Percentiles rank a stretch among this genome's conserved stretches.
These are phyloP conservation scores for Hydractinia echinata DNA, from an alignment of 30 jellyfish, hydroid and myxozoan species.

Conservation along the genomic window DNA sequence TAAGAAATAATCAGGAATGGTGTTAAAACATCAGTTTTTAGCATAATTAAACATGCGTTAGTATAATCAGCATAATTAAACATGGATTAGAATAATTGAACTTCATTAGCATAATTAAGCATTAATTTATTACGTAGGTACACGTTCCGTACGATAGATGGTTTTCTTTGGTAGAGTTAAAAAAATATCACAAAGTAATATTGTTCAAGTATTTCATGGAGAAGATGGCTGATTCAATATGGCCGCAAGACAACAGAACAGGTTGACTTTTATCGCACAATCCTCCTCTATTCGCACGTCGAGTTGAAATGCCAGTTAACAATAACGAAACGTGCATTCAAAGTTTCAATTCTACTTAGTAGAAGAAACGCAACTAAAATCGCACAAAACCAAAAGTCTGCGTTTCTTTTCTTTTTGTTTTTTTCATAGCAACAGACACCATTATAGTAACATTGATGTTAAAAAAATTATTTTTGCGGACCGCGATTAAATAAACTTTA, in stretches of 20 bases:
- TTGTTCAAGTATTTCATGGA: constrained; percentile 67
- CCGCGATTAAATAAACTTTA: too few relatives aligned
- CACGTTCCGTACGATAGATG: constrained; percentile 49
- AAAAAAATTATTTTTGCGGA: too few relatives aligned
- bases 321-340: too few relatives aligned
- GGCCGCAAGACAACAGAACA: constrained; percentile 55
- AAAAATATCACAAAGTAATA: constrained; percentile 58
- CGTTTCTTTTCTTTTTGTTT: background rate
- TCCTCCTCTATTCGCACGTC: background rate
- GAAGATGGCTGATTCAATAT: constrained; percentile 48
- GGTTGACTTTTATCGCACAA: constrained; percentile 28
- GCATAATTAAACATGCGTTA: too few relatives aligned
- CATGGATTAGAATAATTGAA: too few relatives aligned
- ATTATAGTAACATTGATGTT: background rate
- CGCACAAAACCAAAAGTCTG: too few relatives aligned
- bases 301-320: background rate
- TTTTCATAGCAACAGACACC: background rate
- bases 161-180: constrained; percentile 47
- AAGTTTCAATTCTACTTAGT: too few relatives aligned
- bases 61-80: too few relatives aligned
- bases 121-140: constrained; percentile 17
- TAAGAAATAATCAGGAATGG: too few relatives aligned
- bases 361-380: too few relatives aligned
- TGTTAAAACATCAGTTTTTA: too few relatives aligned
- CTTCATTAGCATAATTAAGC: too few relatives aligned